Percentiles rank a stretch among this genome's conserved stretches.
Evolutionary conservation across 2,888 invertebrate genomes (phyloP).

Genomic region (Eurytoma californica): DNA sequence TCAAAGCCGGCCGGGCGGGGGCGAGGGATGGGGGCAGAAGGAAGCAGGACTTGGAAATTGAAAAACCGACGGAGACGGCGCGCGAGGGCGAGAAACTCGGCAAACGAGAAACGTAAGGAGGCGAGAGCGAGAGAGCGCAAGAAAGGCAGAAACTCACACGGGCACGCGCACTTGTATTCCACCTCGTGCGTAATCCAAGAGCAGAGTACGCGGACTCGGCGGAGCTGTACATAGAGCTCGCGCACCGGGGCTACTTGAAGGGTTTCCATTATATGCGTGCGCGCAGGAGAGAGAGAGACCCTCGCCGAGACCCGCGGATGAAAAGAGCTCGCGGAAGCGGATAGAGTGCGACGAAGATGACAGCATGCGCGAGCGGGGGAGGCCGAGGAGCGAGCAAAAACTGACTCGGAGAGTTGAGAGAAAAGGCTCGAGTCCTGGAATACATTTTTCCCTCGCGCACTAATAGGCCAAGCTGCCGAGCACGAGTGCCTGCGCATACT

Average conservation of each 20-base stretch:
- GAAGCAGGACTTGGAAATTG: conserved; percentile 45
- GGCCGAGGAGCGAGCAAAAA: not conserved
- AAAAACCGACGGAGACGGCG: conserved; percentile 35
- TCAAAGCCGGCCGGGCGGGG: conserved; percentile 23
- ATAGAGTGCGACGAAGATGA: not conserved
- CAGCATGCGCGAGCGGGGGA: not conserved
- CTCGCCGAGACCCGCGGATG: conserved; percentile 44
- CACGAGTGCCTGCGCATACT: conserved; percentile 8
- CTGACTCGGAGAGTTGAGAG: conserved; percentile 11
- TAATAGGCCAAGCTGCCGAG: conserved; percentile 38
- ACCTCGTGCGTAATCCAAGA: conserved; percentile 60
- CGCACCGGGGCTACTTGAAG: conserved; percentile 69
- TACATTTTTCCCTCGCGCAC: conserved; percentile 19
- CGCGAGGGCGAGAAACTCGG: conserved; percentile 22
- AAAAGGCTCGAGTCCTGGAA: conserved; percentile 21
- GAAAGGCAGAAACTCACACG: conserved; percentile 36
- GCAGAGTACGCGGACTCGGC: conserved; percentile 52
- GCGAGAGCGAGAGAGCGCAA: not conserved
- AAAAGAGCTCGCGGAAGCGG: conserved; percentile 7
- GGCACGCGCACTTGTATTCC: conserved; percentile 57
- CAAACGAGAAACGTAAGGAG: conserved; percentile 2
- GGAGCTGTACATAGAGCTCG: conserved; percentile 54
- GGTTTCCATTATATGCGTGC: conserved; percentile 73
- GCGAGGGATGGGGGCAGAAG: conserved; percentile 1
- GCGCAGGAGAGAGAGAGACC: conserved; percentile 60